Base-by-base conservation (phyloP, 2,113 vertebrate species). In the Ceyx melanurus region DNA sequence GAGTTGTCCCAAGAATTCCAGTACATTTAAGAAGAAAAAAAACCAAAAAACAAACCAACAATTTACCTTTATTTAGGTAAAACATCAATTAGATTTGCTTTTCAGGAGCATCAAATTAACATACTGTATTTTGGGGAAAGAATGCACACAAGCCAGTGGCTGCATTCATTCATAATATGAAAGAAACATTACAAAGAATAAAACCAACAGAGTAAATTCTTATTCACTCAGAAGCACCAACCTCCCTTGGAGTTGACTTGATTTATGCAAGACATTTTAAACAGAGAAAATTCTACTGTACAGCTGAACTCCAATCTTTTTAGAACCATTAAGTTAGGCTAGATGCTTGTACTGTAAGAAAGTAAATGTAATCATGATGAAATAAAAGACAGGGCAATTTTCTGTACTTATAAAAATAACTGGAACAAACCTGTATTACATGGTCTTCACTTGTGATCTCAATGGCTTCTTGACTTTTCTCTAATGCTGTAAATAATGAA, bases 401-500 rank as follows among this genome's bases (percentile, higher is more conserved):
- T 90, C 76, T 91, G 67, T 53, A 87, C 40, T 84, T 87, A 70
- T 4, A 89, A 87, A 79, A 92, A 62, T 66, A 54, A 61, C 46
- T 73, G 54, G 56, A 92, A 97, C 98, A 56, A 96, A 99, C 99
- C 99, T 99, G 99, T 97, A 99, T 99, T 86, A 99, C 94, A 93
- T 98, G 98, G 97, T 99, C 98, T 98, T 99, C 99, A 97, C 98
- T 99, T 81, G 98, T 99, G 97, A 99, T 99, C 97, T 99, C 98
- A 95, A 99, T 97, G 96, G 99, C 99, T 97, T 99, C 99, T 97
- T 99, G 99, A 95, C 98, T 99, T 97, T 98, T 99, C 96, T 99
- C 99, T 97, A 99, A 95, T 64, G 99, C 99, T 88, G 98, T 98
- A 96, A 99, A 99, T 97, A 99, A 97, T 96, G 99, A 98, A 95